A percentile compares a stretch with the other conserved stretches of the same genome.
Conservation (phyloP, 1,140 invertebrate genomes). For the Habropoda laboriosa region DNA sequence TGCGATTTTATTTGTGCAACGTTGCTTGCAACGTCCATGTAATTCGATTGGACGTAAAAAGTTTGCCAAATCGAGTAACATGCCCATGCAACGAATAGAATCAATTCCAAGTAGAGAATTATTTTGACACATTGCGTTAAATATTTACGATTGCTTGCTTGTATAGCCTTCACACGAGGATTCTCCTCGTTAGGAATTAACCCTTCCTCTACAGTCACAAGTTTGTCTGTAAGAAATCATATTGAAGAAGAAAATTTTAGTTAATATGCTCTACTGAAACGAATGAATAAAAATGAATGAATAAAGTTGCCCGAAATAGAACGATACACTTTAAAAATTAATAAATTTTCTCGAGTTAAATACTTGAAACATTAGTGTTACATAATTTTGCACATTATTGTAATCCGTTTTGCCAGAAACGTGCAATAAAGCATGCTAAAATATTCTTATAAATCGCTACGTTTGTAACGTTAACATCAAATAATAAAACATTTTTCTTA, state of each 20-base stretch:
- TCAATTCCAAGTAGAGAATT: slow-evolving; percentile 49
- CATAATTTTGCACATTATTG: no score
- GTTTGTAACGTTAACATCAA: no score
- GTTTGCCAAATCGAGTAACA: slow-evolving; percentile 35
- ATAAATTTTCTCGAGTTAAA: no score
- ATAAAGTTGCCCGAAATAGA: no score
- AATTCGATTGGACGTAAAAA: not conserved
- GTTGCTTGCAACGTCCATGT: not conserved
- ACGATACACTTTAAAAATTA: no score
- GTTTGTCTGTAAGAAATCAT: slow-evolving; percentile 26
- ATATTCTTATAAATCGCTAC: no score
- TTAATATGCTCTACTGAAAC: not conserved
- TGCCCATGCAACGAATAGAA: slow-evolving; percentile 42
- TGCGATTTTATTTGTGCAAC: not conserved
- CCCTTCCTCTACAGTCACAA: slow-evolving; percentile 31
- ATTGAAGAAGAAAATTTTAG: not conserved
- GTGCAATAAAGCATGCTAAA: no score
- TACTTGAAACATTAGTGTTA: no score
- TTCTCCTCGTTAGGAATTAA: not conserved
- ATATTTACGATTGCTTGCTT: not conserved
- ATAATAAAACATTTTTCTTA: no score
- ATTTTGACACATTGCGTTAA: slow-evolving; percentile 25
- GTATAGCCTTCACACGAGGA: not conserved
- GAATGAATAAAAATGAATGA: no score
- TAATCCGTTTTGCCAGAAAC: no score